Evolutionary conservation across 2,113 vertebrate species (phyloP).

Genomic region (Triplophysa tibetana): DNA sequence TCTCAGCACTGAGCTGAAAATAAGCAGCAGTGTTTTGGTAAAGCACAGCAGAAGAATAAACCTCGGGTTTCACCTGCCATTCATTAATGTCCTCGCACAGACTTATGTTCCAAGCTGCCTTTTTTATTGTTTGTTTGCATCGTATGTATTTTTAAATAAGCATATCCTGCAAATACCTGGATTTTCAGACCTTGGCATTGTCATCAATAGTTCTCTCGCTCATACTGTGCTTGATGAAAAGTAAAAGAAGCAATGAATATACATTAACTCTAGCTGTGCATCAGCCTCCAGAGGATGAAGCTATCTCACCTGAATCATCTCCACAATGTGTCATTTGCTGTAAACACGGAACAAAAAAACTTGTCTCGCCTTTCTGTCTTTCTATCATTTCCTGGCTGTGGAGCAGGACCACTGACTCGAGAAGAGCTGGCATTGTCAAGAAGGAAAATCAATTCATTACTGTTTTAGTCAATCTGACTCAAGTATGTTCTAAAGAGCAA

Average conservation of each 20-base stretch:
- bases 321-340: neutral
- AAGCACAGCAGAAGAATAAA: neutral
- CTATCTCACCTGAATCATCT: neutral
- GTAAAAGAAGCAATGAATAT: neutral
- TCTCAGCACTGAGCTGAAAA: neutral
- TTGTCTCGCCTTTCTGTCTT: neutral
- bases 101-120: neutral
- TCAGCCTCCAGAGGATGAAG: neutral
- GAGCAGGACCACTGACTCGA: neutral
- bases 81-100: neutral
- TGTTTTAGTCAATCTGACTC: neutral
- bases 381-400: neutral
- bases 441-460: neutral
- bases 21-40: neutral
- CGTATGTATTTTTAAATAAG: neutral
- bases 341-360: neutral
- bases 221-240: neutral
- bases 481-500: neutral
- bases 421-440: neutral
- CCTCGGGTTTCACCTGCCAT: neutral
- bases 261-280: neutral
- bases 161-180: neutral
- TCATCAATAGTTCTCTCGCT: neutral
- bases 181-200: neutral
- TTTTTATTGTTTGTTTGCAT: slow-evolving; percentile 20